Evolutionary conservation across 2,113 vertebrate species (phyloP).

Genomic region (Spermophilus dauricus): DNA sequence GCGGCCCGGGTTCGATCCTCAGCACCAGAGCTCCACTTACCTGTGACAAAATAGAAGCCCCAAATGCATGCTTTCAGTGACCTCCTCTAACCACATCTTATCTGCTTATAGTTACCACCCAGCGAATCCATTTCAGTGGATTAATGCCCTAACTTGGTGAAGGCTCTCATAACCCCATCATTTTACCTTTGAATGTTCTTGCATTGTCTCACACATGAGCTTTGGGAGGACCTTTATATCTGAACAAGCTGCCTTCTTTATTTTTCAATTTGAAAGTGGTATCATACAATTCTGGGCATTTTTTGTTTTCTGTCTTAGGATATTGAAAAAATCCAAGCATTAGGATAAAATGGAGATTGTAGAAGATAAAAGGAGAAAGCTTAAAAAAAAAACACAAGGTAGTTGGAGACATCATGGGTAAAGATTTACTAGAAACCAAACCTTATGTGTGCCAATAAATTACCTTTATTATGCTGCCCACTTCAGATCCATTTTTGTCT

Average conservation of each 20-base stretch:
- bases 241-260: background rate
- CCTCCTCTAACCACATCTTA: too few relatives aligned
- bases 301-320: background rate
- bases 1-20: too few relatives aligned
- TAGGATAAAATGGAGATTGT: background rate
- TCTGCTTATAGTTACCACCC: too few relatives aligned
- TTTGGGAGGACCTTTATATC: too few relatives aligned
- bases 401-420: background rate
- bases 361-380: background rate
- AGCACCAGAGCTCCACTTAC: too few relatives aligned
- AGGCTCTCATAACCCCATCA: too few relatives aligned
- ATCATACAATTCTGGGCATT: background rate
- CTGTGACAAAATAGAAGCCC: too few relatives aligned
- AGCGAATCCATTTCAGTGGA: too few relatives aligned
- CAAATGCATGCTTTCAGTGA: too few relatives aligned
- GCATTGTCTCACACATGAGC: too few relatives aligned
- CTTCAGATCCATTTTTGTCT: background rate
- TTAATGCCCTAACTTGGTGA: too few relatives aligned
- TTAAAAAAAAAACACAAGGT: background rate
- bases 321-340: background rate
- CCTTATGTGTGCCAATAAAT: background rate
- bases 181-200: too few relatives aligned
- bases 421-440: background rate
- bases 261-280: background rate
- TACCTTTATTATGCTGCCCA: background rate